phyloP scores from a whole-genome alignment of 2,797 vertebrate genomes.

The Falco naumanni region DNA sequence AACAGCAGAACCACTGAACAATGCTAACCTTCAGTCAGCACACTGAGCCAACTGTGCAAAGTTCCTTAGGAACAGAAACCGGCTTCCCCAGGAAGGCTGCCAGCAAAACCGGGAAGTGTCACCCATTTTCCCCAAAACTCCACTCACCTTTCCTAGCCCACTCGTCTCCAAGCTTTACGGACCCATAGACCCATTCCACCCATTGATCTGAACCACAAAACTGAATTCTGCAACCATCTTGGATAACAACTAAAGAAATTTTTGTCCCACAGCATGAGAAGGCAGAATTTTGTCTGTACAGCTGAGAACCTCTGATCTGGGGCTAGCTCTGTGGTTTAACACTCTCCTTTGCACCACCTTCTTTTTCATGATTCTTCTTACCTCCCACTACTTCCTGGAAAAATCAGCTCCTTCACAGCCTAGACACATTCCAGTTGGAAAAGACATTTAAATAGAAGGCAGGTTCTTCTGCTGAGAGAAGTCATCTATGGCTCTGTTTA shows the following conservation, averaged over 20 bases:
- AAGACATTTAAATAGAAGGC: conserved; percentile 12
- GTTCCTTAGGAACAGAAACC: neutral
- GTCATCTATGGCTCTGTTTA: neutral
- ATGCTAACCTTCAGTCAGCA: neutral
- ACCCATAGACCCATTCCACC: neutral
- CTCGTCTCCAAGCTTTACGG: neutral
- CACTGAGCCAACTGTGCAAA: neutral
- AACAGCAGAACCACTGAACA: neutral
- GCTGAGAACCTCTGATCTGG: neutral
- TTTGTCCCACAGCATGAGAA: neutral
- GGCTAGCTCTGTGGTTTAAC: neutral
- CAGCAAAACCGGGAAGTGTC: neutral
- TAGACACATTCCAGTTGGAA: neutral
- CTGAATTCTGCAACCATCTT: neutral
- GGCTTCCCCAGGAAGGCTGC: neutral
- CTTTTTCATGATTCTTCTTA: conserved; percentile 13
- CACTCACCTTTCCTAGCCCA: neutral
- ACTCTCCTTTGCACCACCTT: neutral
- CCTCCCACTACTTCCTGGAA: conserved; percentile 44
- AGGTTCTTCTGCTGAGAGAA: neutral
- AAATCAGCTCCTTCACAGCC: conserved; percentile 3
- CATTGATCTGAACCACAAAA: neutral
- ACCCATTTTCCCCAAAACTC: neutral
- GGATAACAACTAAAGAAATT: neutral
- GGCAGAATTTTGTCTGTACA: neutral